These are phyloP conservation scores for Panurus biarmicus DNA, from an alignment of 2,113 vertebrate genomes.

Conservation along the genomic window DNA sequence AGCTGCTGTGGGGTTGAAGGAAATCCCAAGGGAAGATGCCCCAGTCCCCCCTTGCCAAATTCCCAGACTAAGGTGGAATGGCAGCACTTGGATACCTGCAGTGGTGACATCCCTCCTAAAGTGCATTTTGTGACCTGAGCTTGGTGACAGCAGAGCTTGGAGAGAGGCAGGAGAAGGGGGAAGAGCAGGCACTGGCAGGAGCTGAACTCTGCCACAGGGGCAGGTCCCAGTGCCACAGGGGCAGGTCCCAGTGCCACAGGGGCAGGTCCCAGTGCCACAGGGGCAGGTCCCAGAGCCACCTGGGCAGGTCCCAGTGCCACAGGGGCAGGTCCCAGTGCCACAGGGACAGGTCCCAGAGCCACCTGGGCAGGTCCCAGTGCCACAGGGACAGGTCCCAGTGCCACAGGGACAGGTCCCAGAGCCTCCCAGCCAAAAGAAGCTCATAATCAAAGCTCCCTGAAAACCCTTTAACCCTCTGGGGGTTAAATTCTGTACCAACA, in stretches of 20 bases:
- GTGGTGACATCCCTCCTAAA: neutral
- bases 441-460: neutral
- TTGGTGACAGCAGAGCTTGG: neutral
- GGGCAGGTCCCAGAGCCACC: neutral
- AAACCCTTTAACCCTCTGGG: neutral
- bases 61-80: neutral
- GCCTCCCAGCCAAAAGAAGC: neutral
- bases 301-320: neutral
- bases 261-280: neutral
- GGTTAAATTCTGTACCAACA: neutral
- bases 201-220: neutral
- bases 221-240: neutral
- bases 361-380: neutral
- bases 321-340: neutral
- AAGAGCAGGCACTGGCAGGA: neutral
- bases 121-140: neutral
- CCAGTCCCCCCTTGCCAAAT: neutral
- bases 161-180: neutral
- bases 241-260: too few species aligned
- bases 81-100: neutral
- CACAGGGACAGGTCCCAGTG: neutral
- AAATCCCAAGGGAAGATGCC: neutral
- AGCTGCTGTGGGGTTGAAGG: neutral
- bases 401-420: accelerated
- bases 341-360: neutral